Evolutionary conservation across 2,888 invertebrate genomes (phyloP), one percentile per base, ranked within the genome.

Genomic region (Drosophila dives): DNA sequence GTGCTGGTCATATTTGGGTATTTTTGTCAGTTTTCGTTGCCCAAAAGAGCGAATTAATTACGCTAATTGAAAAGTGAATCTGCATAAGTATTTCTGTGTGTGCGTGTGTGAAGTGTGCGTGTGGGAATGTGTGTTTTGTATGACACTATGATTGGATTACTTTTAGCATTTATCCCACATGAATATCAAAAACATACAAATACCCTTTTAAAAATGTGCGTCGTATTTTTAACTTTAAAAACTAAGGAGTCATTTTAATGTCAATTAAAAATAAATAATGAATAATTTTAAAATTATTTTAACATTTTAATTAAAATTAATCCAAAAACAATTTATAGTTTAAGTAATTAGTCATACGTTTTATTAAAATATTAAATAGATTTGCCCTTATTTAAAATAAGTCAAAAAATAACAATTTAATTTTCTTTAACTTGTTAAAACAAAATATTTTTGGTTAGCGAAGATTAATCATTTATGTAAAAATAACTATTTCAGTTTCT

Each of bases 21-120:
- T 64, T 69, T 66, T 72, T 64, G 45, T 20, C 53, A 42, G 71
- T 72, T 75, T 78, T 66, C 11, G 40, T 29, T 48, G 34, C 64
- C 59, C 54, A 69, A 71, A 67, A 77, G 62, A 32, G 33, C 53
- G 63, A 69, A 73, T 80, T 81, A 81, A 82, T 81, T 82, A 82
- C 68, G 80, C 66, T 81, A 81, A 81, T 81, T 81, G 80, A 80
- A 80, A 63, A 45, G 62, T 10, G 38, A 48, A 51, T 54, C 45
- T 53, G 38, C 36, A 48, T 34, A 33, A 15, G 15, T 55, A 42
- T 26, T 4, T 17, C 29, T 32, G 50, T 32, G 53, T 29, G 23
- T 40, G 17, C 20, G 54, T 50, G 2, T 17, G 33, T 20, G 33
- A 11, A 17, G 26, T n/a, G 26, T 36, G 20, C 11, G 33, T 49